A percentile compares a stretch with the other conserved stretches of the same genome.
These are phyloP conservation scores for Leptoteleia sp. DNA, from an alignment of 1,140 invertebrate genomes.

Conservation along the genomic window DNA sequence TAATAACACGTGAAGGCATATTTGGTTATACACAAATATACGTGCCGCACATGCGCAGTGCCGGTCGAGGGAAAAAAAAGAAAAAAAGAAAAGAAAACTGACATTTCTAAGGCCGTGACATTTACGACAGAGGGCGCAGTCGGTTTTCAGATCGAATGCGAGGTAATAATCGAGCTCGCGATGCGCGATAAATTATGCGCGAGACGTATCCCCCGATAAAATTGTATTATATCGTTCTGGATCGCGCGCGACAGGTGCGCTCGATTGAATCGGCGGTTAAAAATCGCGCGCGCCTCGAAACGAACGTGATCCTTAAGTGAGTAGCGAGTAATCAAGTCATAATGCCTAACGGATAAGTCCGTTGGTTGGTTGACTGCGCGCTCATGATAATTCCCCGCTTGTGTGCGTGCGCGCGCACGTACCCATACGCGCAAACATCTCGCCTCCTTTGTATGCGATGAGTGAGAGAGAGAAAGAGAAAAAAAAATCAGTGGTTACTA, in stretches of 20 bases:
- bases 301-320: slow-evolving; percentile 65
- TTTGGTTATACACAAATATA: too few relatives aligned
- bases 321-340: slow-evolving; percentile 65
- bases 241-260: slow-evolving; percentile 58
- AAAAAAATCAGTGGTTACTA: too few relatives aligned
- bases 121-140: slow-evolving; percentile 47
- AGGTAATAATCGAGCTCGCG: slow-evolving; percentile 44
- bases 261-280: slow-evolving; percentile 57
- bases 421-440: neutral
- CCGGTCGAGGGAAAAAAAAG: slow-evolving; percentile 29
- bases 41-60: slow-evolving; percentile 20
- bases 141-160: slow-evolving; percentile 48
- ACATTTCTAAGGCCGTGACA: slow-evolving; percentile 48
- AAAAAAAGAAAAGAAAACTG: too few relatives aligned
- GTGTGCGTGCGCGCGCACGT: slow-evolving; percentile 1
- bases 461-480: too few relatives aligned
- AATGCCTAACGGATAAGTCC: slow-evolving; percentile 64
- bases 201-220: slow-evolving; percentile 53
- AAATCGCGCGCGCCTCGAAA: slow-evolving; percentile 53
- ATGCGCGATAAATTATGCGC: slow-evolving; percentile 58
- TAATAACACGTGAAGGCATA: too few relatives aligned
- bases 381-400: slow-evolving; percentile 47
- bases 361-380: slow-evolving; percentile 47
- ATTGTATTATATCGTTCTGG: slow-evolving; percentile 56
- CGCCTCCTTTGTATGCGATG: too few relatives aligned